Base-by-base conservation (phyloP, 2,888 invertebrate species). In the Helicoverpa assulta region DNA sequence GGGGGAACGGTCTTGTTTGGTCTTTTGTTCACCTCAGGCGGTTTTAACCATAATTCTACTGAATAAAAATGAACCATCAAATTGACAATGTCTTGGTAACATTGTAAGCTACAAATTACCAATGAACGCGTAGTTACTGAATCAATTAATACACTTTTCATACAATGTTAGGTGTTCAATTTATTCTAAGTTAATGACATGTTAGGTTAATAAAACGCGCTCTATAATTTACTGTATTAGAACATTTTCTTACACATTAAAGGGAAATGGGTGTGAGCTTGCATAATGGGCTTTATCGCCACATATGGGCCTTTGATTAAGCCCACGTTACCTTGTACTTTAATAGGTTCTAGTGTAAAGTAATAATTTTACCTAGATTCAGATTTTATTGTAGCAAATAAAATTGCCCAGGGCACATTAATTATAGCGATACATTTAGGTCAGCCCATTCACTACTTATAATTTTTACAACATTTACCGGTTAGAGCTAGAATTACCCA, bases 241-340 rank as follows among this genome's bases (percentile, higher is more conserved):
- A 71, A 72, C 71, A 70, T 68, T 73, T 81, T 73, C 79, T 72
- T 70, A 56, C 61, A 77, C 66, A 74, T 72, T 73, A 67, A 70
- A 70, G 60, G 61, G 70, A 75, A 72, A 73, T 60, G 62, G 67
- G 76, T 74, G 76, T 72, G 70, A 75, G 76, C 67, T 69, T 73
- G 62, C 67, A 72, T 75, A 81, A 76, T 83, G 37, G 59, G 26
- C 21, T 73, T 64, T 72, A 73, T 75, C 72, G 70, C 78, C 80
- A 69, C 78, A 80, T 80, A 83, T 71, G 75, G 82, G 59, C 75
- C 75, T 73, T 71, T 77, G 70, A 82, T 78, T 79, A 79, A 47
- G 21, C 16, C 52, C 58, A 52, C 47, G 51, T 78, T 69, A 70
- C 73, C 76, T 81, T 73, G 78, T 61, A 70, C 16, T 67, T 73